phyloP scores from a whole-genome alignment of 2,113 vertebrate species.

The Symphodus melops region DNA sequence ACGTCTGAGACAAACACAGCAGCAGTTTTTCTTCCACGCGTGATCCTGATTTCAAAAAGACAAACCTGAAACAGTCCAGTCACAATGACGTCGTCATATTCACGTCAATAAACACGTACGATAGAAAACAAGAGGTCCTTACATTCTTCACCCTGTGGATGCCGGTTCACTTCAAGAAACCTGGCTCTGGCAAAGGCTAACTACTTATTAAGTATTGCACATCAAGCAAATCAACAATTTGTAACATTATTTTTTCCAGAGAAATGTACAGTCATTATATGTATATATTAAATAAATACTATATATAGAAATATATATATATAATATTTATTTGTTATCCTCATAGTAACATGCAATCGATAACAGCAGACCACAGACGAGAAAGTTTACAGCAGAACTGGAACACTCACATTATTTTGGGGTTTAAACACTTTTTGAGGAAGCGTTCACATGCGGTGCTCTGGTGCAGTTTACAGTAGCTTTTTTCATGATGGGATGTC shows the following conservation, averaged over 20 bases:
- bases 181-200: slow-evolving; percentile 71
- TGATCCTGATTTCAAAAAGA: slow-evolving; percentile 36
- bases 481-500: slow-evolving; percentile 34
- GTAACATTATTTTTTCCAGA: slow-evolving; percentile 63
- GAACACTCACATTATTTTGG: slow-evolving; percentile 75
- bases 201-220: slow-evolving; percentile 81
- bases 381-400: slow-evolving; percentile 77
- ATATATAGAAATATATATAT: slow-evolving; percentile 77
- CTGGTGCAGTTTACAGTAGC: slow-evolving; percentile 45
- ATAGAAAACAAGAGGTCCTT: slow-evolving; percentile 43
- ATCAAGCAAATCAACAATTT: slow-evolving; percentile 81
- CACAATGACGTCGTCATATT: slow-evolving; percentile 47
- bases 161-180: slow-evolving; percentile 50
- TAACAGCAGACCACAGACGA: slow-evolving; percentile 82
- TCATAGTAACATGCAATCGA: slow-evolving; percentile 83
- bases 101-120: slow-evolving; percentile 43
- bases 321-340: slow-evolving; percentile 73
- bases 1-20: neutral
- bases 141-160: slow-evolving; percentile 68
- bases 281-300: slow-evolving; percentile 81
- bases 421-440: slow-evolving; percentile 62
- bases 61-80: slow-evolving; percentile 61
- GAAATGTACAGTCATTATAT: slow-evolving; percentile 82
- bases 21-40: neutral
- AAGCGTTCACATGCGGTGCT: slow-evolving; percentile 71